Conservation (phyloP, 2,797 vertebrate genomes). For the Sebastes itinus region DNA sequence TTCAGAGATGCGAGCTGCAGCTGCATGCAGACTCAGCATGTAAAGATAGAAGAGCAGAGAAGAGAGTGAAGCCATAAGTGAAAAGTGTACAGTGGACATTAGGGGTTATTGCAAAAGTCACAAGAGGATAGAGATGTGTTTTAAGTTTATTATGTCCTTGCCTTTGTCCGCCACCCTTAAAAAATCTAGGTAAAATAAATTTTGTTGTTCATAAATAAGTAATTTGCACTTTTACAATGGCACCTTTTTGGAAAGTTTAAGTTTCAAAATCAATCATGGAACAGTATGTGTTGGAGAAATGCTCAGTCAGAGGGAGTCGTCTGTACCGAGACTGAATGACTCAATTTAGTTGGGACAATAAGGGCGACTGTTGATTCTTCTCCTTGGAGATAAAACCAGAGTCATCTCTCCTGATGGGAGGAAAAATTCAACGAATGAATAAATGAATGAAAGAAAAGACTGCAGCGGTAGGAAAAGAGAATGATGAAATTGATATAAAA, state of each 20-base stretch:
- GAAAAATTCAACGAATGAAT: slow-evolving; percentile 18
- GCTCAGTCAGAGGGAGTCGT: slow-evolving; percentile 20
- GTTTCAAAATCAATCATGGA: slow-evolving; percentile 19
- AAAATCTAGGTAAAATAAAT: not conserved
- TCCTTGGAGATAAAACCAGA: slow-evolving; percentile 46
- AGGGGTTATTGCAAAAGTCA: not conserved
- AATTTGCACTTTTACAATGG: not conserved
- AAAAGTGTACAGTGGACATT: not conserved
- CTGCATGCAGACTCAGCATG: not conserved
- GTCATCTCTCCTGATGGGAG: slow-evolving; percentile 21
- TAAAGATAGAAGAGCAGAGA: not conserved
- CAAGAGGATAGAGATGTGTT: not conserved
- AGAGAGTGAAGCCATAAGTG: not conserved
- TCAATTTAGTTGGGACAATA: slow-evolving; percentile 36
- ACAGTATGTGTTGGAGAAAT: not conserved
- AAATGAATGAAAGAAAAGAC: not conserved
- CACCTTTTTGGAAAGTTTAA: not conserved
- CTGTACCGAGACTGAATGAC: slow-evolving; percentile 2
- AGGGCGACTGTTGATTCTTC: slow-evolving; percentile 19
- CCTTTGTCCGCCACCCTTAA: not conserved
- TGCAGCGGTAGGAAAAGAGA: not conserved
- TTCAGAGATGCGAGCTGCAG: not conserved
- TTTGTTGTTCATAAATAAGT: not conserved
- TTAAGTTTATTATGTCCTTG: not conserved
- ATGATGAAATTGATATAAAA: slow-evolving; percentile 18